phyloP scores from a whole-genome alignment of 2,888 invertebrate species.

The Tinea trinotella region DNA sequence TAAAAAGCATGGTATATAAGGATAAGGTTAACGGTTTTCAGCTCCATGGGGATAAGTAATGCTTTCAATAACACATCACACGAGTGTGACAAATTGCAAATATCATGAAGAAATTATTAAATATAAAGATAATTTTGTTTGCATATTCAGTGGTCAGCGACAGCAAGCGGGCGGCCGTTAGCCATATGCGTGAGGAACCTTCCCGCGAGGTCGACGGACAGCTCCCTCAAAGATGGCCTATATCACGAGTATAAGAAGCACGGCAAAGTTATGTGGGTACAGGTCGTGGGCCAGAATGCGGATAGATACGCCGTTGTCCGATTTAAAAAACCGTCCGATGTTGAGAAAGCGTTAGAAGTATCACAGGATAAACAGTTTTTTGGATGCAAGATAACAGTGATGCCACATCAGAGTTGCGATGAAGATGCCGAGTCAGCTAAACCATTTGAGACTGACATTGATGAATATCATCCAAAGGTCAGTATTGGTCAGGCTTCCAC shows the following conservation, averaged over 20 bases:
- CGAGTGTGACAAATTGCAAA: not conserved
- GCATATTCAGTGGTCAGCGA: slow-evolving; percentile 73
- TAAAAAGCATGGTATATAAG: not conserved
- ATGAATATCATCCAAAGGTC: slow-evolving; percentile 95
- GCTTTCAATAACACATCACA: not conserved
- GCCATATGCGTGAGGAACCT: slow-evolving; percentile 94
- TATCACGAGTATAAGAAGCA: slow-evolving; percentile 99
- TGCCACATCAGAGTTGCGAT: slow-evolving; percentile 92
- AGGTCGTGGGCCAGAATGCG: slow-evolving; percentile 91
- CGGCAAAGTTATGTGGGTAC: slow-evolving; percentile 96
- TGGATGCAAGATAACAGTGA: slow-evolving; percentile 96
- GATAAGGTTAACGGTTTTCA: not conserved
- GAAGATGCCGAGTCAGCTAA: slow-evolving; percentile 88
- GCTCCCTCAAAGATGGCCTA: slow-evolving; percentile 95
- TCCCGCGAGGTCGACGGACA: slow-evolving; percentile 91
- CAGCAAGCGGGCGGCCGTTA: slow-evolving; percentile 80
- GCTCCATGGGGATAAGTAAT: not conserved
- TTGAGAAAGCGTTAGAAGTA: slow-evolving; percentile 94
- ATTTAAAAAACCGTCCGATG: slow-evolving; percentile 98
- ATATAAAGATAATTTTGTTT: slow-evolving; percentile 12
- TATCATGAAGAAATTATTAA: not conserved
- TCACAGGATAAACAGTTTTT: slow-evolving; percentile 98
- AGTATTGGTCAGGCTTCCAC: slow-evolving; percentile 23
- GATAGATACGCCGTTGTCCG: slow-evolving; percentile 93
- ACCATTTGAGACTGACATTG: slow-evolving; percentile 94